phyloP scores from a whole-genome alignment of 2,797 vertebrate genomes.

The Catharus ustulatus region DNA sequence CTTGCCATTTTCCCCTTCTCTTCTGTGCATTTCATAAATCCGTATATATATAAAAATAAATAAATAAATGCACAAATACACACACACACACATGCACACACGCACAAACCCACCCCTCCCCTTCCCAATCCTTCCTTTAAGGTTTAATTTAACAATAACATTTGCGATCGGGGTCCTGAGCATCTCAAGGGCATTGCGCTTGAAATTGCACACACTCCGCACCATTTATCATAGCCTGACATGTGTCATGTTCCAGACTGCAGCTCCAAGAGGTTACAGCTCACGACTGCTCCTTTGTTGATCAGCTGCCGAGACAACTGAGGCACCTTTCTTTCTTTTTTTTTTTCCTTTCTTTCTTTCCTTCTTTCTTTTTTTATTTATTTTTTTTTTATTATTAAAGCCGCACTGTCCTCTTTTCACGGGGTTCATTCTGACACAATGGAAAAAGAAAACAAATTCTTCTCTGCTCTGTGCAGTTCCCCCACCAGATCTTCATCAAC shows the following conservation, averaged over 20 bases:
- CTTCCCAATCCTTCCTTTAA: slow-evolving; percentile 88
- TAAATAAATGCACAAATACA: background rate
- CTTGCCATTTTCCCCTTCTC: slow-evolving; percentile 1
- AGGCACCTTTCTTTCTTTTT: slow-evolving; percentile 81
- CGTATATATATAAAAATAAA: background rate
- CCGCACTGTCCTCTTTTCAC: slow-evolving; percentile 66
- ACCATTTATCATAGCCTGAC: slow-evolving; percentile 99
- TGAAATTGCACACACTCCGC: slow-evolving; percentile 99
- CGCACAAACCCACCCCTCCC: slow-evolving; percentile 48
- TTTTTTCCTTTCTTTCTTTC: slow-evolving; percentile 65
- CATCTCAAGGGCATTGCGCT: slow-evolving; percentile 99
- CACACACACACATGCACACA: background rate
- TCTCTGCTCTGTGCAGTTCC: background rate
- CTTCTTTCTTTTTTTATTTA: background rate
- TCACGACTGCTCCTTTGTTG: slow-evolving; percentile 98
- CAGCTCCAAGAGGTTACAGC: slow-evolving; percentile 97
- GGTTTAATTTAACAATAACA: slow-evolving; percentile 99
- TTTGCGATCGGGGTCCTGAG: slow-evolving; percentile 96
- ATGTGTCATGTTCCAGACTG: slow-evolving; percentile 99
- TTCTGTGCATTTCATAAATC: slow-evolving; percentile 31
- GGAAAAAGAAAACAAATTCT: slow-evolving; percentile 40
- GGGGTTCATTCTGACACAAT: slow-evolving; percentile 19
- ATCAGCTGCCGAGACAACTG: slow-evolving; percentile 88
- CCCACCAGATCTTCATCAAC: background rate
- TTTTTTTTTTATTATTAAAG: slow-evolving; percentile 74